Conservation (phyloP, 2,797 vertebrate species). For the Thalassophryne amazonica region DNA sequence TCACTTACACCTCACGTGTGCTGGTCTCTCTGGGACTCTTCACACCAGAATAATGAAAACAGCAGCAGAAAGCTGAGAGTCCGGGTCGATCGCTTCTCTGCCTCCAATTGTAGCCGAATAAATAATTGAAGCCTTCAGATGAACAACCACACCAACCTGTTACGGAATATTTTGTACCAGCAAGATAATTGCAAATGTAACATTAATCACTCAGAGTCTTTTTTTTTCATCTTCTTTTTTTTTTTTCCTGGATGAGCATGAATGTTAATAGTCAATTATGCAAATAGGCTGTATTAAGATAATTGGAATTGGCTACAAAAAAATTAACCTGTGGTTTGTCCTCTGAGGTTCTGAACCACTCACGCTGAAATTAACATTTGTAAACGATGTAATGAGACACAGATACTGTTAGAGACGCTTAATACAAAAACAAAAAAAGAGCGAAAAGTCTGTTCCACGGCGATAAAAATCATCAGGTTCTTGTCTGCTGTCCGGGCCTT, state of each 20-base stretch:
- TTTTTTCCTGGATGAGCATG: constrained; percentile 44
- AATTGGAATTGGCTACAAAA: constrained; percentile 40
- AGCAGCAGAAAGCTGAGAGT: constrained; percentile 14
- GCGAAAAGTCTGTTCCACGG: too few species aligned
- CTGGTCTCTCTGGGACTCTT: constrained; percentile 32
- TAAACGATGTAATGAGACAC: constrained; percentile 17
- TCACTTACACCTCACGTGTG: constrained; percentile 13
- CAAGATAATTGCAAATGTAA: constrained; percentile 49
- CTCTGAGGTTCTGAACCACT: constrained; percentile 21
- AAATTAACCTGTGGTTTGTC: constrained; percentile 38
- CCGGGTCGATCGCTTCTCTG: constrained; percentile 25
- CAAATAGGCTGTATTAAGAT: constrained; percentile 51
- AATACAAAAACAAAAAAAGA: too few species aligned
- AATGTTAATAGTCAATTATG: constrained; percentile 64
- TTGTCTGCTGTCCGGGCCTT: constrained; percentile 26
- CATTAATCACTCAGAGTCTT: constrained; percentile 56
- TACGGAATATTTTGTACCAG: constrained; percentile 31
- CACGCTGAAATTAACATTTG: constrained; percentile 10
- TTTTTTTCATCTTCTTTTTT: too few species aligned
- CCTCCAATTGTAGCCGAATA: constrained; percentile 27
- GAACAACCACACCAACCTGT: constrained; percentile 38
- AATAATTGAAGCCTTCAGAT: constrained; percentile 57
- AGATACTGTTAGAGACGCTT: neutral
- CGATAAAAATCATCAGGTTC: constrained; percentile 11
- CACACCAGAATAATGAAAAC: constrained; percentile 20